Conservation (phyloP, 2,888 invertebrate species). For the Leuctra nigra region DNA sequence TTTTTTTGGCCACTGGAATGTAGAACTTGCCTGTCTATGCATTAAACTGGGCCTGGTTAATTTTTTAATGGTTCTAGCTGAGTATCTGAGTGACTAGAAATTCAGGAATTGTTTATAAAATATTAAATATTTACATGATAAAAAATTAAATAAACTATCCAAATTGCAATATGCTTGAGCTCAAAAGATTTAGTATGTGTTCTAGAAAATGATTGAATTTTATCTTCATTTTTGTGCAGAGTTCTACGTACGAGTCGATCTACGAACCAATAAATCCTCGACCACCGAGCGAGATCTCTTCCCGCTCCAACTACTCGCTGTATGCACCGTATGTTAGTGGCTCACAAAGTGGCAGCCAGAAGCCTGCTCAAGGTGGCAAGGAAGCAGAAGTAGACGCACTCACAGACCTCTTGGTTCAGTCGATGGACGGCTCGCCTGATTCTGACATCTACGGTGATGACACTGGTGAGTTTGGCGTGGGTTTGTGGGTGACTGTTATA, state of each 20-base stretch:
- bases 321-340: constrained; percentile 56
- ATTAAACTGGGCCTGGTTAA: no score
- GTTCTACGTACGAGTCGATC: constrained; percentile 77
- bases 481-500: no score
- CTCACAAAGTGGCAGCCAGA: constrained; percentile 24
- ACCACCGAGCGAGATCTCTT: constrained; percentile 62
- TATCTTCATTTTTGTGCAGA: constrained; percentile 41
- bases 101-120: no score
- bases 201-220: no score
- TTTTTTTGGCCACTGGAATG: no score
- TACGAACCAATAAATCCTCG: constrained; percentile 90
- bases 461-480: constrained; percentile 9
- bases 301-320: constrained; percentile 57
- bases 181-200: no score
- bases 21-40: no score
- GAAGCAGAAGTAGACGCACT: constrained; percentile 85
- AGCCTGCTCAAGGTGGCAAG: constrained; percentile 41
- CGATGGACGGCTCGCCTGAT: constrained; percentile 70
- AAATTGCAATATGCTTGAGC: no score
- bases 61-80: no score
- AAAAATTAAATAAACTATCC: no score
- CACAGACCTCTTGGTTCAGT: constrained; percentile 81
- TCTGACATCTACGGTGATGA: constrained; percentile 56
- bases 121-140: no score
- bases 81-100: no score